Conservation (phyloP, 2,797 vertebrate species). For the Peromyscus melanophrys region DNA sequence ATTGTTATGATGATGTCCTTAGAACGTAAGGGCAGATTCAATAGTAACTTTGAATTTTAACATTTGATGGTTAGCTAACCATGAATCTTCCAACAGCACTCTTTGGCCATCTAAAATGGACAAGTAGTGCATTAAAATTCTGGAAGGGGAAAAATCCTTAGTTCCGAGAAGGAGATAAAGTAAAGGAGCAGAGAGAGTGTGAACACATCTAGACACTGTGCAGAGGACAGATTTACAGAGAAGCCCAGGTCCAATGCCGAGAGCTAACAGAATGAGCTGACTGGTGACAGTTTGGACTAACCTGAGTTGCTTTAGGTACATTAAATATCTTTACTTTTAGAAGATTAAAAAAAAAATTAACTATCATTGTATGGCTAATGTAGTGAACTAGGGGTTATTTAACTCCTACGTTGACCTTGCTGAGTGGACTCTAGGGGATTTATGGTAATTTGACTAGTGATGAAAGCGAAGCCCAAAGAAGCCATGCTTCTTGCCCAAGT, state of each 20-base stretch:
- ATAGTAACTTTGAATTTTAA: conserved; percentile 48
- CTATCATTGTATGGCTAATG: background rate
- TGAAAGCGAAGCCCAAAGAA: background rate
- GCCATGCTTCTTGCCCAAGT: background rate
- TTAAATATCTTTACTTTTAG: background rate
- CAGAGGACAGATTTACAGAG: background rate
- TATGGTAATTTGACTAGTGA: too few species aligned
- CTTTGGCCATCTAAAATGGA: background rate
- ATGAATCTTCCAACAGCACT: background rate
- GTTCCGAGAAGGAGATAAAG: background rate
- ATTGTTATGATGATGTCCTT: background rate
- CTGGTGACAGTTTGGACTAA: background rate
- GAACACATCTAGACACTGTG: background rate
- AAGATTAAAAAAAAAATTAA: background rate
- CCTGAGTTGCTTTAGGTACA: background rate
- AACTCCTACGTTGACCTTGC: too few species aligned
- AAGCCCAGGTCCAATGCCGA: background rate
- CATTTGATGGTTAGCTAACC: background rate
- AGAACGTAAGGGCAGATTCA: conserved; percentile 28
- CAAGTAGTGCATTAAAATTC: conserved; percentile 9
- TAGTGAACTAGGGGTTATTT: background rate
- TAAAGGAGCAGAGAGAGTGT: background rate
- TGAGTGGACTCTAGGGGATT: too few species aligned
- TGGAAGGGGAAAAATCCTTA: background rate
- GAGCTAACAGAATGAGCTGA: background rate